Evolutionary conservation across 2,888 invertebrate species (phyloP).

Genomic region (Archips crataeganus): DNA sequence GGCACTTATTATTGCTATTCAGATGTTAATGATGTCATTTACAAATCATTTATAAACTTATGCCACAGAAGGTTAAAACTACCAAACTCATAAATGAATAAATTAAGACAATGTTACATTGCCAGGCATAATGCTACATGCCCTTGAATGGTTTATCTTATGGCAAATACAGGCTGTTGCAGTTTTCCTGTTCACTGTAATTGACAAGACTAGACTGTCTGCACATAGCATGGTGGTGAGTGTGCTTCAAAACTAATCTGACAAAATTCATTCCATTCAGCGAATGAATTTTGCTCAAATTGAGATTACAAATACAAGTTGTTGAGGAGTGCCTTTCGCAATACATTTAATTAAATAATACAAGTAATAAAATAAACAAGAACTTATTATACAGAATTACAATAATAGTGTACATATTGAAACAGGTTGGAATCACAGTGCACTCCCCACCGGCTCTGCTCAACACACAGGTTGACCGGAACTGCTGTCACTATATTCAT

Average conservation of each 20-base stretch:
- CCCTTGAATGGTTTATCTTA: conserved; percentile 58
- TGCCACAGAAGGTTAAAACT: conserved; percentile 28
- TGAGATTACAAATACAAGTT: conserved; percentile 49
- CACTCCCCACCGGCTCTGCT: conserved; percentile 27
- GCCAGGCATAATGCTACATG: conserved; percentile 38
- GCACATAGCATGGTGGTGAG: conserved; percentile 67
- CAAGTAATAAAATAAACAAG: conserved; percentile 21
- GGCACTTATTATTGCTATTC: conserved; percentile 42
- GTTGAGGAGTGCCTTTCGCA: conserved; percentile 53
- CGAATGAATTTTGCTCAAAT: conserved; percentile 48
- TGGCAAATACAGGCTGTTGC: conserved; percentile 51
- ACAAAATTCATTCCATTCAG: conserved; percentile 40
- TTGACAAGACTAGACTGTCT: conserved; percentile 66
- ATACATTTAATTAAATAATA: conserved; percentile 19
- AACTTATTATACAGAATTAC: conserved; percentile 22
- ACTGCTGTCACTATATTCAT: conserved; percentile 44
- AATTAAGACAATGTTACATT: conserved; percentile 35
- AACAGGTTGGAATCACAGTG: conserved; percentile 18
- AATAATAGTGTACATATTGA: conserved; percentile 18
- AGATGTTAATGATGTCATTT: conserved; percentile 41
- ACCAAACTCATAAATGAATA: conserved; percentile 37
- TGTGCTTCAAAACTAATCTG: conserved; percentile 58
- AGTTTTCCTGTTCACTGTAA: conserved; percentile 67
- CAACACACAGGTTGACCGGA: conserved; percentile 27
- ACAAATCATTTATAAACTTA: conserved; percentile 36